A percentile compares a stretch with the other conserved stretches of the same genome.
Evolutionary conservation across 2,888 invertebrate species (phyloP).

Genomic region (Onthophagus sagittarius): DNA sequence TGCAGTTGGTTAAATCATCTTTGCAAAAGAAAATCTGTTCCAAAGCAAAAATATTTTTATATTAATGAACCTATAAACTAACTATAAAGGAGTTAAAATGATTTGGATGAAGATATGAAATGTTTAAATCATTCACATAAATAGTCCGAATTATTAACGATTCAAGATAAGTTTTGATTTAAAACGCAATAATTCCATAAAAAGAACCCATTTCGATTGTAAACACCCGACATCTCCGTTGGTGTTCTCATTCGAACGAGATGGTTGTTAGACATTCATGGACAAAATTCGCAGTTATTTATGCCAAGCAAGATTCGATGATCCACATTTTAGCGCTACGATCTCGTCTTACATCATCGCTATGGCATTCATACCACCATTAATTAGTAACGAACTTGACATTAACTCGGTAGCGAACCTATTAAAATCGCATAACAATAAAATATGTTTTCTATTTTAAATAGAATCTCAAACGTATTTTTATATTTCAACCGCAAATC

Average conservation of each 20-base stretch:
- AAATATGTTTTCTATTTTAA: background rate
- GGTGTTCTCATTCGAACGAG: background rate
- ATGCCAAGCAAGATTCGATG: background rate
- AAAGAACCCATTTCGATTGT: background rate
- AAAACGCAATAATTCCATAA: background rate
- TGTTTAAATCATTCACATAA: background rate
- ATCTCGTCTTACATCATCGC: conserved; percentile 4
- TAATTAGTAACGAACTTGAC: background rate
- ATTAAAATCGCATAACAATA: conserved; percentile 6
- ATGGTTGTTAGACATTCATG: background rate
- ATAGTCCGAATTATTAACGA: background rate
- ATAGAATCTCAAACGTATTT: background rate
- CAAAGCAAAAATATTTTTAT: too few species aligned
- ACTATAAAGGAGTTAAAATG: too few species aligned
- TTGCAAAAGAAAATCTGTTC: too few species aligned
- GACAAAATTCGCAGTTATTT: background rate
- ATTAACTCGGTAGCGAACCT: background rate
- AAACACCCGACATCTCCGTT: background rate
- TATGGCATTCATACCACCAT: background rate
- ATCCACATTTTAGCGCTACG: background rate
- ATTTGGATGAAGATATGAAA: too few species aligned
- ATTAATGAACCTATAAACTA: too few species aligned
- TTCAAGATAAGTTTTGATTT: background rate
- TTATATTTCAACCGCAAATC: too few species aligned
- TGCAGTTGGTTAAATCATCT: too few species aligned